Conservation (phyloP, 2,888 invertebrate genomes). For the Drosophila cracens region DNA sequence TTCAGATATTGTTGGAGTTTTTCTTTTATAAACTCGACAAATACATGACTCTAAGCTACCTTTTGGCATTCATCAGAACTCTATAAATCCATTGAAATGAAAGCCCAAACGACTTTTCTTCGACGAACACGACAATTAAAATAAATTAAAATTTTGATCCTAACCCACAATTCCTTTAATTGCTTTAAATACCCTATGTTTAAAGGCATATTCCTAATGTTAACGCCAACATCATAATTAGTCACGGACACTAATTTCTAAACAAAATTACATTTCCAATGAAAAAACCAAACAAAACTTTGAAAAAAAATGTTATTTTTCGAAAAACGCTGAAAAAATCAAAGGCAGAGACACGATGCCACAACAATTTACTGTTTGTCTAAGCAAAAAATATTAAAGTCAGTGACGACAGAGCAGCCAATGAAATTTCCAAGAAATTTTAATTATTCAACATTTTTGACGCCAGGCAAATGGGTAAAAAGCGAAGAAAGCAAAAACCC, state of each 20-base stretch:
- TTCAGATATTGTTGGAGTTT: neutral
- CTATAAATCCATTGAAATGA: neutral
- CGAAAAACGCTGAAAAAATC: slow-evolving; percentile 21
- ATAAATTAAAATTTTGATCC: neutral
- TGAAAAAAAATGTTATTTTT: neutral
- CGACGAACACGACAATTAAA: neutral
- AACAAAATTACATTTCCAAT: slow-evolving; percentile 46
- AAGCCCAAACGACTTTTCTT: neutral
- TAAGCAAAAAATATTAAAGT: slow-evolving; percentile 19
- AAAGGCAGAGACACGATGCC: slow-evolving; percentile 65
- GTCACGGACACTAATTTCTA: slow-evolving; percentile 47
- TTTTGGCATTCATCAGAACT: neutral
- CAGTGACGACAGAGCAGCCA: slow-evolving; percentile 59
- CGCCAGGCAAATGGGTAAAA: slow-evolving; percentile 69
- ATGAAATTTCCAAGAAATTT: slow-evolving; percentile 77
- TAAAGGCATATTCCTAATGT: neutral
- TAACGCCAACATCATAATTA: slow-evolving; percentile 45
- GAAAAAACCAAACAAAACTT: slow-evolving; percentile 25
- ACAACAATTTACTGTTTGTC: slow-evolving; percentile 50
- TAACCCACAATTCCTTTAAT: neutral
- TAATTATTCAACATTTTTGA: slow-evolving; percentile 79
- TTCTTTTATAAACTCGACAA: neutral
- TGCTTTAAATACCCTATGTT: neutral
- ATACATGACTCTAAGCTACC: neutral
- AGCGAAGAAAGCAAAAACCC: slow-evolving; percentile 40